These are phyloP conservation scores for Hydractinia symbiolongicarpus DNA, from an alignment of 30 jellyfish, hydroid and myxozoan species.

Conservation along the genomic window DNA sequence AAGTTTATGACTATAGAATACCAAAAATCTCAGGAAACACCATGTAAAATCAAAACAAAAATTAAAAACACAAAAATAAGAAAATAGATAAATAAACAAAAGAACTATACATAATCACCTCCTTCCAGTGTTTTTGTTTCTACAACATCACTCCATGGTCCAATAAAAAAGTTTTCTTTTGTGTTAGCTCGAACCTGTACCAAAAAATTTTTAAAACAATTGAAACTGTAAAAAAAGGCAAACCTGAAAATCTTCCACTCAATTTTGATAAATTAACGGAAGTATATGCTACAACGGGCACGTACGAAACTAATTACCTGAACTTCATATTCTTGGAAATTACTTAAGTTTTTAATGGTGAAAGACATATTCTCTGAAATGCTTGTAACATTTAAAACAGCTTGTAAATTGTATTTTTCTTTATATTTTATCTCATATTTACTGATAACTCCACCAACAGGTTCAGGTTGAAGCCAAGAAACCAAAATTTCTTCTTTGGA, in stretches of 20 bases:
- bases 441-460: conserved; percentile 5
- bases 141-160: conserved; percentile 15
- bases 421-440: conserved; percentile 5
- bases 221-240: background rate
- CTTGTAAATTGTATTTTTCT: background rate
- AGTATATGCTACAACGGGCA: background rate
- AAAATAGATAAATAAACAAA: background rate
- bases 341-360: background rate
- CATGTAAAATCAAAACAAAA: background rate
- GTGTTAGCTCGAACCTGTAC: conserved; percentile 19
- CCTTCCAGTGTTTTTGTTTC: conserved; percentile 20
- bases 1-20: too few species aligned
- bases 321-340: background rate
- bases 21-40: background rate
- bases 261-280: background rate
- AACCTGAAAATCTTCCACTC: background rate
- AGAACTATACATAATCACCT: background rate
- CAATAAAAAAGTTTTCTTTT: background rate
- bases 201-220: background rate
- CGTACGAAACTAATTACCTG: background rate
- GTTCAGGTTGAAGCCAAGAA: conserved; percentile 18
- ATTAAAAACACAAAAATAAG: background rate
- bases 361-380: background rate
- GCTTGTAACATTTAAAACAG: background rate
- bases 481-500: conserved; percentile 18